Evolutionary conservation across 2,113 vertebrate species (phyloP), one percentile per base, ranked within the genome.

Genomic region (Trematomus loennbergii): DNA sequence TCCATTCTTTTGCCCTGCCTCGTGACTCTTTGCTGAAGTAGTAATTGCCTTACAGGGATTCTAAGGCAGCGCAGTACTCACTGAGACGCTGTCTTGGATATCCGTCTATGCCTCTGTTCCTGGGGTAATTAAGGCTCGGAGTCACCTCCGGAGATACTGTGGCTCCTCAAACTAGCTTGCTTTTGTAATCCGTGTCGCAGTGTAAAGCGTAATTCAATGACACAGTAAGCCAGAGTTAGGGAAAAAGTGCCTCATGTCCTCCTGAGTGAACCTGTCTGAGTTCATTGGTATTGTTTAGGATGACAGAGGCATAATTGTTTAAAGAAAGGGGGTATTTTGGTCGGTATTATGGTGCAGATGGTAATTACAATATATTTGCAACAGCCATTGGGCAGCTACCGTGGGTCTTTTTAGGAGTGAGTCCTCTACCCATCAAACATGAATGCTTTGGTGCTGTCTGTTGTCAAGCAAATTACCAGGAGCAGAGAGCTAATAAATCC

Each of bases 121-220:
- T 62, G 33, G 58, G 68, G 88, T 92, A 89, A 94, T 91, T 91
- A 88, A 81, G 70, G 70, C 68, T 72, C 60, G 43, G 79, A 82
- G 83, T 77, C 80, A 88, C 85, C 89, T 85, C 81, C 78, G 82
- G 88, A 87, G 82, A 83, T 76, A 78, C 73, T 65, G 49, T 72
- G 73, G 72, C 76, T 83, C 72, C 55, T 72, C 80, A 74, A 57
- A 72, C 79, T 79, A 62, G 76, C 83, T 45, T 20, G 72, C 79
- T 67, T 70, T 53, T 54, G 72, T 57, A 75, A 83, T 75, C 62
- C 81, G 77, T 65, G 74, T 54, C 40, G 16, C 69, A 78, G 84
- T 52, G 40, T 71, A 69, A 48, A 54, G 60, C 65, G 48, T 72
- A 65, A 79, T 84, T 85, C 79, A 85, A 67, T 10, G 2, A 52